Evolutionary conservation across 2,797 vertebrate genomes (phyloP).

Genomic region (Hybognathus amarus): DNA sequence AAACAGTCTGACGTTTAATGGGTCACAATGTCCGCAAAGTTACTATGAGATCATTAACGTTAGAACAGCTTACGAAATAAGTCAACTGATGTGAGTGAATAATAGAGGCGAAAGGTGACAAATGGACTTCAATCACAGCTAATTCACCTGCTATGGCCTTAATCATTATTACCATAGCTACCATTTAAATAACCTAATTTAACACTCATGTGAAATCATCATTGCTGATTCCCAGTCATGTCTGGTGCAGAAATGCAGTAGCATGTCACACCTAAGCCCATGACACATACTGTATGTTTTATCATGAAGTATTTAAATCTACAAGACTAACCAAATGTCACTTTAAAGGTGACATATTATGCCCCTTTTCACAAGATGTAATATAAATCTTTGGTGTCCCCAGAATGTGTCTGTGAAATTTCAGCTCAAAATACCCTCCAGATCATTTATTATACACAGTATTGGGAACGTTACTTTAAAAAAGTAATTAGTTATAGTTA

Average conservation of each 20-base stretch:
- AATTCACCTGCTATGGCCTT: conserved; percentile 13
- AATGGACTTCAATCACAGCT: conserved; percentile 16
- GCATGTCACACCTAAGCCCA: conserved; percentile 5
- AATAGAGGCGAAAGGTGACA: conserved; percentile 34
- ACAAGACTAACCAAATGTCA: not conserved
- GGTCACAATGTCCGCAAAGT: conserved; percentile 1
- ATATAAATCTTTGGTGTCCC: too few species aligned
- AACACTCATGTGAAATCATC: conserved; percentile 3
- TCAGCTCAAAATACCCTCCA: too few species aligned
- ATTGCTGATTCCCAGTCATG: not conserved
- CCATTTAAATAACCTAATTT: not conserved
- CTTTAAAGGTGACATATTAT: not conserved
- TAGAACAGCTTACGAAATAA: conserved; percentile 1
- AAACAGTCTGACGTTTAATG: not conserved
- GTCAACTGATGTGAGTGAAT: conserved; percentile 9
- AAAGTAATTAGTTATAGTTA: too few species aligned
- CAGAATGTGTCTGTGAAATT: too few species aligned
- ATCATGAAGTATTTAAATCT: not conserved
- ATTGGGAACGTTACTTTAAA: too few species aligned
- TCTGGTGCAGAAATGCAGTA: not conserved
- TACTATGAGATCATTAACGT: conserved; percentile 11
- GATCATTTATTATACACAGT: too few species aligned
- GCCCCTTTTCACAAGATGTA: too few species aligned
- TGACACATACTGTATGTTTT: conserved; percentile 1
- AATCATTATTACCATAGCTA: conserved; percentile 11